phyloP scores from a whole-genome alignment of 2,113 vertebrate species.

The Aplodontia rufa region DNA sequence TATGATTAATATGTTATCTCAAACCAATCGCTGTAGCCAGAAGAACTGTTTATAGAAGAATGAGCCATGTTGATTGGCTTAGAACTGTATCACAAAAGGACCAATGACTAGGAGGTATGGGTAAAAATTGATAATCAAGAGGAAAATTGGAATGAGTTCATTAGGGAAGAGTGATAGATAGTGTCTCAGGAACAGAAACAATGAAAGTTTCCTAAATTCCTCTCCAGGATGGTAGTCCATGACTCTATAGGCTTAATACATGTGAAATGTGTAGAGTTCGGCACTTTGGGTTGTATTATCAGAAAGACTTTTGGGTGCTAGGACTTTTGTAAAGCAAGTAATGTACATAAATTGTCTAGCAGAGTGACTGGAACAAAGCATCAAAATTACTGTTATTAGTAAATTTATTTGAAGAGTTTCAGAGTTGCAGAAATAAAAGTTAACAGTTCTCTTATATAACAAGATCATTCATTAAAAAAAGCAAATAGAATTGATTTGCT shows the following conservation, averaged over 20 bases:
- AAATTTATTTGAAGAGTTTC: background rate
- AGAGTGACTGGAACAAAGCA: background rate
- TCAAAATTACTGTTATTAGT: background rate
- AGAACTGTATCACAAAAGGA: background rate
- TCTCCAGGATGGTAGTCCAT: background rate
- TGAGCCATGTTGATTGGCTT: background rate
- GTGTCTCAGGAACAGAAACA: background rate
- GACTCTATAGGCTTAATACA: background rate
- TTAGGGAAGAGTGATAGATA: background rate
- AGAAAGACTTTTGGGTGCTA: background rate
- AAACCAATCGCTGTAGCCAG: background rate
- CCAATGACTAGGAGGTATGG: background rate
- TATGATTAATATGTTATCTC: background rate
- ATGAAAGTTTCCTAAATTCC: too few species aligned
- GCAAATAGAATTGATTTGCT: background rate
- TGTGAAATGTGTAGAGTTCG: background rate
- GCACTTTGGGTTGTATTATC: background rate
- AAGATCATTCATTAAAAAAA: background rate
- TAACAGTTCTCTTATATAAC: background rate
- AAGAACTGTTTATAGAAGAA: background rate
- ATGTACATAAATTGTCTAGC: background rate
- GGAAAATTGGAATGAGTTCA: too few species aligned
- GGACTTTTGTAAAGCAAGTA: background rate
- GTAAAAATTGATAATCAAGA: background rate
- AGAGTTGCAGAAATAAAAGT: background rate